Evolutionary conservation across 1,140 invertebrate genomes (phyloP).

Genomic region (Drosophila erecta): DNA sequence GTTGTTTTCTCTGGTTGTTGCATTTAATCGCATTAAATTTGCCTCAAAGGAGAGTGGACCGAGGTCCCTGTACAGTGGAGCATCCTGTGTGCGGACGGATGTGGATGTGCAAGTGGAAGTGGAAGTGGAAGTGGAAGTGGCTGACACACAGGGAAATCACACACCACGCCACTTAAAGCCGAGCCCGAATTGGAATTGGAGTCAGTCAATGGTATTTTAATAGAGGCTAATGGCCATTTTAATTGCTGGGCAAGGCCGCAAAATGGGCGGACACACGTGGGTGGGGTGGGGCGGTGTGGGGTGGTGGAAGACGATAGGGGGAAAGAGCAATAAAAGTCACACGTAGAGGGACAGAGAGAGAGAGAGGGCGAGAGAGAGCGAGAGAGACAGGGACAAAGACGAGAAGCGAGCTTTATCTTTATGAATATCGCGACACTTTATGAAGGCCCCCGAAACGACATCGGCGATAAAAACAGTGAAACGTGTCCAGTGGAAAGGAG

Average conservation of each 20-base stretch:
- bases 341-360: too few species aligned
- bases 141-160: conserved; percentile 10
- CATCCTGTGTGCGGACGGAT: conserved; percentile 6
- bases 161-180: conserved; percentile 40
- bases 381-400: conserved; percentile 6
- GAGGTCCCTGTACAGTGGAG: conserved; percentile 15
- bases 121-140: background rate
- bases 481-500: conserved; percentile 48
- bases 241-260: conserved; percentile 45
- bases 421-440: conserved; percentile 72
- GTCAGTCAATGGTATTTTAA: conserved; percentile 61
- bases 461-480: conserved; percentile 43
- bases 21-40: conserved; percentile 61
- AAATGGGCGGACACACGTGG: conserved; percentile 9
- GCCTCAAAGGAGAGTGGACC: conserved; percentile 32
- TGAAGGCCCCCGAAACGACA: conserved; percentile 58
- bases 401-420: conserved; percentile 52
- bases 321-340: conserved; percentile 47
- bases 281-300: background rate
- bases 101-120: background rate
- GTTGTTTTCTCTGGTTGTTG: conserved; percentile 55
- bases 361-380: background rate
- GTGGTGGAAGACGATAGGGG: background rate
- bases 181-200: conserved; percentile 23
- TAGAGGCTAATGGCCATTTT: conserved; percentile 63